Evolutionary conservation across 1,140 invertebrate species (phyloP), one percentile per base, ranked within the genome.

Genomic region (Planococcus citri): DNA sequence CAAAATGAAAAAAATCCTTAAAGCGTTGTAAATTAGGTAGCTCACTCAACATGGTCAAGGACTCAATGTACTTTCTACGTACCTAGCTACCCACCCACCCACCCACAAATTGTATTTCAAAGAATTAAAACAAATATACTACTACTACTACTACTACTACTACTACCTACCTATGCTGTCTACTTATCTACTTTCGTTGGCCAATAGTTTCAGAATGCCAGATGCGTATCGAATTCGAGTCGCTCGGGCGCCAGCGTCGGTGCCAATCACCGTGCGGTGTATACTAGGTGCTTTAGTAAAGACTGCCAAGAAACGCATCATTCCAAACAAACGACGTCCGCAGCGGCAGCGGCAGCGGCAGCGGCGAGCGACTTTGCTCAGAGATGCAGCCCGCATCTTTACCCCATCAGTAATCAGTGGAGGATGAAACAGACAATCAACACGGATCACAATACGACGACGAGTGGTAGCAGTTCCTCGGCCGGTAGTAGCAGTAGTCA

Each of bases 401-500:
- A 60, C 21, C 57, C 57, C 8, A 9, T n/a, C 8, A 8, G 4
- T 17, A 60, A 60, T 60, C 57, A 60, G n/a, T 60, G 57, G 57
- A 17, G 57, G 20, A 60, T 60, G 4, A 60, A 60, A 22, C 8
- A 60, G 6, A 60, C 57, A 4, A 60, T 22, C n/a, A 60, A 60
- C n/a, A 22, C 20, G 8, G 57, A 60, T 22, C 57, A 60, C 4
- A 60, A 20, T 17, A n/a, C n/a, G n/a, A 60, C 20, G 57, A 9
- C 8, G 4, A n/a, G 20, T 22, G 57, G 57, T 60, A 9, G 8
- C 17, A 60, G 57, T 60, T 60, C 57, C 57, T 60, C 57, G 8
- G n/a, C n/a, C n/a, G n/a, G n/a, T n/a, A n/a, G n/a, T n/a, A 20
- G 57, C 57, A 60, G 57, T 60, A 60, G 57, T 22, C 57, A 60